Evolutionary conservation across 1,140 invertebrate species (phyloP).

Genomic region (Drosophila auraria): DNA sequence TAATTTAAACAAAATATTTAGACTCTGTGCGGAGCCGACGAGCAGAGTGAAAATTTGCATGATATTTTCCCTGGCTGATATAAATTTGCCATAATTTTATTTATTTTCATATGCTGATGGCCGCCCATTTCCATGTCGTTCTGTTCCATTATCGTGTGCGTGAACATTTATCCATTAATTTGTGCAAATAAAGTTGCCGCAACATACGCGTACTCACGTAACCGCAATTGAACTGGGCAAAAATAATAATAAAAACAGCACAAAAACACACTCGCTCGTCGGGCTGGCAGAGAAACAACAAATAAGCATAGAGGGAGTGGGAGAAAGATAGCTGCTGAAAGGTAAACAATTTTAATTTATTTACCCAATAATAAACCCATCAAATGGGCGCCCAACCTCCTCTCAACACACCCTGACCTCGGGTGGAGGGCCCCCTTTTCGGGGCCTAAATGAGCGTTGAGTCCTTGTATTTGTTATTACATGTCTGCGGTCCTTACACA

Average conservation of each 20-base stretch:
- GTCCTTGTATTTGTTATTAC: constrained; percentile 35
- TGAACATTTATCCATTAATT: constrained; percentile 79
- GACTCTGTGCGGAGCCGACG: background rate
- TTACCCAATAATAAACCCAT: constrained; percentile 81
- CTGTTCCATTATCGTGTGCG: constrained; percentile 43
- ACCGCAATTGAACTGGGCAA: constrained; percentile 69
- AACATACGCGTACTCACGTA: constrained; percentile 76
- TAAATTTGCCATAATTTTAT: constrained; percentile 58
- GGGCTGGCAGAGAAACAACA: constrained; percentile 19
- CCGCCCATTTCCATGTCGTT: constrained; percentile 26
- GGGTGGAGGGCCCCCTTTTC: background rate
- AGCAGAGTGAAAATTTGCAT: background rate
- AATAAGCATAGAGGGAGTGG: constrained; percentile 20
- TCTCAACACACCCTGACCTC: constrained; percentile 3
- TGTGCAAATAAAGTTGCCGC: constrained; percentile 77
- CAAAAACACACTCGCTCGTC: constrained; percentile 12
- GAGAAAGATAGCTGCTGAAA: constrained; percentile 41
- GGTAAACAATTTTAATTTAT: constrained; percentile 83
- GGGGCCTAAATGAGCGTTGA: constrained; percentile 47
- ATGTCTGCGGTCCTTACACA: constrained; percentile 50
- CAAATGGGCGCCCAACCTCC: constrained; percentile 37
- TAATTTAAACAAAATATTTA: constrained; percentile 40
- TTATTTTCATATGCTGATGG: constrained; percentile 60
- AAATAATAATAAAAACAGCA: constrained; percentile 49
- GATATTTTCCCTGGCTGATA: constrained; percentile 19